These are phyloP conservation scores for Chrysochloris asiatica DNA, from an alignment of 2,113 vertebrate species.

Conservation along the genomic window DNA sequence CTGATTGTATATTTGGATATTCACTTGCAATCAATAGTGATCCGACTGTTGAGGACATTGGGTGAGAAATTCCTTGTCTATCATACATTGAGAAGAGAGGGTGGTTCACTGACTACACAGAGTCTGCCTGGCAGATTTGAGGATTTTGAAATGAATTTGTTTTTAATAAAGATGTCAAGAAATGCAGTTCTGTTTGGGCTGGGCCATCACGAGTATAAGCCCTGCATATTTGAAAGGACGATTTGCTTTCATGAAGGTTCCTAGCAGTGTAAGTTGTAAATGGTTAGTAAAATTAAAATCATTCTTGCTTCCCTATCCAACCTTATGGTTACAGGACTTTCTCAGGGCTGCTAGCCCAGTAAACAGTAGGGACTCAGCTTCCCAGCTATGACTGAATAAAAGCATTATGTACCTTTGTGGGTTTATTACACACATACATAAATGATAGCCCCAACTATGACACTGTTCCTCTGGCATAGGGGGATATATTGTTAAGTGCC, in stretches of 20 bases:
- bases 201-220: not conserved
- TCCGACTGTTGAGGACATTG: not conserved
- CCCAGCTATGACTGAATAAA: not conserved
- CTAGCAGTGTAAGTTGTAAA: not conserved
- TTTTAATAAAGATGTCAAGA: not conserved
- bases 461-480: not conserved
- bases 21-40: not conserved
- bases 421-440: not conserved
- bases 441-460: not conserved
- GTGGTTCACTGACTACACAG: not conserved
- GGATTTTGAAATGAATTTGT: not conserved
- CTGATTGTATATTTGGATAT: not conserved
- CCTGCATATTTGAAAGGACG: not conserved
- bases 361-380: not conserved
- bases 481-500: not conserved
- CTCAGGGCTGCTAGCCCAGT: not conserved
- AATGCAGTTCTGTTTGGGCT: not conserved
- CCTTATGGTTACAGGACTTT: not conserved
- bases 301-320: not conserved
- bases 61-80: not conserved
- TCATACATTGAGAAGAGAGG: not conserved
- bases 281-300: not conserved
- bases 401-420: not conserved
- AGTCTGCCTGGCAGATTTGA: not conserved
- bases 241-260: not conserved